Conservation (phyloP, 2,888 invertebrate species). For the Drosophila setosimentum region DNA sequence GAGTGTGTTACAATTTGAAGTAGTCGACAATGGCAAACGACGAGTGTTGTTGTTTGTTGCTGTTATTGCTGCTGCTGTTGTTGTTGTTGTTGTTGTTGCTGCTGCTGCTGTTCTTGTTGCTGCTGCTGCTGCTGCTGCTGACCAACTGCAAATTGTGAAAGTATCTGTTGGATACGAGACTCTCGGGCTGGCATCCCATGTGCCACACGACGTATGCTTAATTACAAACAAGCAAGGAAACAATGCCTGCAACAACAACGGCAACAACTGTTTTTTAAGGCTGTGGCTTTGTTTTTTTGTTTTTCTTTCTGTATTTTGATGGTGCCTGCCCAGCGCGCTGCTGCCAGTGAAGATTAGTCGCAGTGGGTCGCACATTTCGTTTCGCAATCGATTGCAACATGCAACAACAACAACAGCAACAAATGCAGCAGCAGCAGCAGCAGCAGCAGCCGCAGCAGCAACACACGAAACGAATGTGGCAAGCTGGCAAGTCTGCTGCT, state of each 20-base stretch:
- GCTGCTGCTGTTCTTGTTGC: conserved; percentile 30
- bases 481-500: conserved; percentile 60
- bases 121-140: conserved; percentile 47
- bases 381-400: conserved; percentile 83
- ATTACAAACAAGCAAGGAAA: conserved; percentile 79
- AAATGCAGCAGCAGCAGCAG: conserved; percentile 36
- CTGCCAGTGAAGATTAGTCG: conserved; percentile 77
- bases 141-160: conserved; percentile 79
- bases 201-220: conserved; percentile 81
- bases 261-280: conserved; percentile 38
- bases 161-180: conserved; percentile 66
- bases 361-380: conserved; percentile 82
- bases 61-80: conserved; percentile 29
- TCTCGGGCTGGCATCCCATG: conserved; percentile 73
- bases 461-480: conserved; percentile 76
- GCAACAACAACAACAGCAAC: conserved; percentile 58
- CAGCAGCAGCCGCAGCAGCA: conserved; percentile 41
- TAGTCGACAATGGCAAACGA: conserved; percentile 75
- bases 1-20: conserved; percentile 81
- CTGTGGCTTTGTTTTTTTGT: conserved; percentile 24
- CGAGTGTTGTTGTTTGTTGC: conserved; percentile 42
- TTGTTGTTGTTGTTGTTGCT: conserved; percentile 31
- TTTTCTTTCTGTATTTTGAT: conserved; percentile 21
- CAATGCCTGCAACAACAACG: conserved; percentile 57
- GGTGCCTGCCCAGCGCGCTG: conserved; percentile 57